Conservation (phyloP, 2,888 invertebrate species). For the Stegana nigrithorax region DNA sequence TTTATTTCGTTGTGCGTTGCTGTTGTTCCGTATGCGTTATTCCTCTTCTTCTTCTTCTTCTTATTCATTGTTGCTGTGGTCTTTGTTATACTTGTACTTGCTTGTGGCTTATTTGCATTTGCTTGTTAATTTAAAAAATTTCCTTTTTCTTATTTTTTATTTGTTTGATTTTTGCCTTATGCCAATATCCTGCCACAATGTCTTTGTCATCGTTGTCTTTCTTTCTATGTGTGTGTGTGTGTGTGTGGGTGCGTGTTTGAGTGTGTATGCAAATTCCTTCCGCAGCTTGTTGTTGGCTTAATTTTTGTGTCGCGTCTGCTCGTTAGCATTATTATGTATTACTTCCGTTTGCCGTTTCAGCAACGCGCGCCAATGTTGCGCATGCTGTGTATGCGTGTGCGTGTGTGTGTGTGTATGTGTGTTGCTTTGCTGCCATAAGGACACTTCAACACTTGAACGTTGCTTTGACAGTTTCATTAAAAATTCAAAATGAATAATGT, state of each 20-base stretch:
- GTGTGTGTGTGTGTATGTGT: too few species aligned
- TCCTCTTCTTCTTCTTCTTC: not conserved
- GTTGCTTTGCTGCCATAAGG: too few species aligned
- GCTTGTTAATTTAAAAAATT: slow-evolving; percentile 57
- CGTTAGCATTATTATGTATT: slow-evolving; percentile 45
- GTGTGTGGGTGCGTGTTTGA: slow-evolving; percentile 29
- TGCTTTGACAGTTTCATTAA: too few species aligned
- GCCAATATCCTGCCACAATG: slow-evolving; percentile 41
- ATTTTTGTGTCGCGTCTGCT: slow-evolving; percentile 25
- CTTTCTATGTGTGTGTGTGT: too few species aligned
- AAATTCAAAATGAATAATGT: too few species aligned
- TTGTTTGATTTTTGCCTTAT: slow-evolving; percentile 19
- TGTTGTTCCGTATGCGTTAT: not conserved
- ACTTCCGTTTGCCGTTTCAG: too few species aligned
- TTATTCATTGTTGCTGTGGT: not conserved
- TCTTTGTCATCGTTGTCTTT: too few species aligned
- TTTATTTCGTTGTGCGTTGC: slow-evolving; percentile 46
- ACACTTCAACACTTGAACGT: too few species aligned
- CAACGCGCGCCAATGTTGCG: too few species aligned
- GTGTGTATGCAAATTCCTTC: slow-evolving; percentile 37
- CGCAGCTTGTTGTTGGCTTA: slow-evolving; percentile 21
- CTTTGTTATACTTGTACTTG: too few species aligned
- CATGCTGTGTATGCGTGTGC: too few species aligned
- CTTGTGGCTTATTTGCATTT: slow-evolving; percentile 57
- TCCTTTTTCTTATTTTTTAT: slow-evolving; percentile 40